Conservation (phyloP, 2,888 invertebrate species). For the Barypeithes pellucidus region DNA sequence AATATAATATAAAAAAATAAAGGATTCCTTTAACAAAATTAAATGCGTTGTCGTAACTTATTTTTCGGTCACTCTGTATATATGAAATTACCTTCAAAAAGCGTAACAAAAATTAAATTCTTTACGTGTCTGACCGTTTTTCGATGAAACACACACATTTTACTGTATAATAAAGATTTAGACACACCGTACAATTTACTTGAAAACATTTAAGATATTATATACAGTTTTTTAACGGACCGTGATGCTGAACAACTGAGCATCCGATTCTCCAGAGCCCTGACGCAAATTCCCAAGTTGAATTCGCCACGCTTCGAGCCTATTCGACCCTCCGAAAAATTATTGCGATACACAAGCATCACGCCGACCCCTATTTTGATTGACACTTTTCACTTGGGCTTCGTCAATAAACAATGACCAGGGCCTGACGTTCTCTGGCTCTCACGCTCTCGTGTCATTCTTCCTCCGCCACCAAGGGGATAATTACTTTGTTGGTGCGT, state of each 20-base stretch:
- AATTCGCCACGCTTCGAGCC: conserved; percentile 40
- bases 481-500: conserved; percentile 60
- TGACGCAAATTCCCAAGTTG: conserved; percentile 37
- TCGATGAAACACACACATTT: too few relatives aligned
- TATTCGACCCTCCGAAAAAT: conserved; percentile 45
- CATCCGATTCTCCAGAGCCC: conserved; percentile 34
- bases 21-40: too few relatives aligned
- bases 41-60: too few relatives aligned
- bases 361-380: conserved; percentile 49
- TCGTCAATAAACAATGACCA: conserved; percentile 54
- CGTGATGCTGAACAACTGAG: conserved; percentile 32
- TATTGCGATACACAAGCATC: conserved; percentile 40
- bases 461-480: conserved; percentile 55
- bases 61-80: too few relatives aligned
- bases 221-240: conserved; percentile 12
- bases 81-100: too few relatives aligned
- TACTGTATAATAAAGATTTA: too few relatives aligned
- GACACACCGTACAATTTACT: too few relatives aligned
- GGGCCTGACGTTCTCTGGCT: conserved; percentile 47
- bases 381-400: conserved; percentile 62
- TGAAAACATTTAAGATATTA: neutral
- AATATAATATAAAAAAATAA: too few relatives aligned
- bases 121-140: too few relatives aligned
- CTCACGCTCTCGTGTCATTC: conserved; percentile 45
- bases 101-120: too few relatives aligned